Evolutionary conservation across 2,888 invertebrate species (phyloP).

Genomic region (Drosophila emarginata): DNA sequence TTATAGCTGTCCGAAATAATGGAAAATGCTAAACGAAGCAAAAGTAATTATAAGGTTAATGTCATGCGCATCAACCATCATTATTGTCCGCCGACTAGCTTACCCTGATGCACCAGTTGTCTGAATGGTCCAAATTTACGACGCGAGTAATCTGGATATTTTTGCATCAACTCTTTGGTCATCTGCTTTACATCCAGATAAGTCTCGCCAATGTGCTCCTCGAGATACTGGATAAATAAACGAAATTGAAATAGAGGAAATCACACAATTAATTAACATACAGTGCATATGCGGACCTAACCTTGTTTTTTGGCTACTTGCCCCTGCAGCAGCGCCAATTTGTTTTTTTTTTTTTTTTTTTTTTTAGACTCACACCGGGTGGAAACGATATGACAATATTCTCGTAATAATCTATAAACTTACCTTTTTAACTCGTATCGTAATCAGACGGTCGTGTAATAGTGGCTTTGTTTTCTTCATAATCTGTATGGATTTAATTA

Average conservation of each 20-base stretch:
- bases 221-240: conserved; percentile 84
- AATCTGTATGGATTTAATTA: conserved; percentile 46
- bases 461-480: conserved; percentile 80
- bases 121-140: conserved; percentile 92
- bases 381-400: not conserved
- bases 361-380: not conserved
- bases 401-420: conserved; percentile 11
- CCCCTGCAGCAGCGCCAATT: not conserved
- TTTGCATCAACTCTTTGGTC: conserved; percentile 90
- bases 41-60: not conserved
- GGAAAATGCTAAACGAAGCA: conserved; percentile 85
- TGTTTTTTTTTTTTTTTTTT: not conserved
- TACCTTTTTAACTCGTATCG: conserved; percentile 85
- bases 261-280: conserved; percentile 26
- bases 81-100: conserved; percentile 5
- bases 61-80: not conserved
- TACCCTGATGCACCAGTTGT: conserved; percentile 87
- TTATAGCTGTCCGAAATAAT: conserved; percentile 88
- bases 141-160: conserved; percentile 90
- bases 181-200: conserved; percentile 92
- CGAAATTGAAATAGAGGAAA: not conserved
- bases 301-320: conserved; percentile 53
- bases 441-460: conserved; percentile 84
- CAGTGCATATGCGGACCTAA: conserved; percentile 38
- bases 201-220: conserved; percentile 90